These are phyloP conservation scores for Oenanthe oenanthe DNA, from an alignment of 2,113 vertebrate genomes.

Conservation along the genomic window DNA sequence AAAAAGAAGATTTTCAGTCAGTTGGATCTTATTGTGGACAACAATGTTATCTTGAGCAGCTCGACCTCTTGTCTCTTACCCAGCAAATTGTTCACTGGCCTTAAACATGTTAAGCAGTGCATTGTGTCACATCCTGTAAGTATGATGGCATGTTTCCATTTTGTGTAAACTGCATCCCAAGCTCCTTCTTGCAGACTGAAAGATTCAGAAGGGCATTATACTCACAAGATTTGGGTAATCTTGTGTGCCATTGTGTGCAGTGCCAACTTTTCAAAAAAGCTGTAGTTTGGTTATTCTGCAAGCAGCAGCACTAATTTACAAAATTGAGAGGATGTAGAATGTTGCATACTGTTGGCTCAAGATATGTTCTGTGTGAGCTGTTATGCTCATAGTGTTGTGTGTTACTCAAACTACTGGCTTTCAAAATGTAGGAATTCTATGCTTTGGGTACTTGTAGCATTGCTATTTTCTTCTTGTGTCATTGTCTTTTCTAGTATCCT, in stretches of 20 bases:
- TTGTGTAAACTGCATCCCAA: neutral
- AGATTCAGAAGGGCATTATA: neutral
- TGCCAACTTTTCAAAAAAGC: neutral
- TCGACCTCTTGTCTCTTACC: slow-evolving; percentile 94
- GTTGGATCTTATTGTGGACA: slow-evolving; percentile 80
- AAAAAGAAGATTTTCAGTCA: slow-evolving; percentile 89
- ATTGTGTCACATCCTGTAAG: slow-evolving; percentile 94
- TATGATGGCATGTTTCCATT: slow-evolving; percentile 26
- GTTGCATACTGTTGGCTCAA: neutral
- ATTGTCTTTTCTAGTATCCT: neutral
- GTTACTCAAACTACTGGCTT: neutral
- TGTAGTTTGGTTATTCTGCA: neutral
- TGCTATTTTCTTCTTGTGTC: neutral
- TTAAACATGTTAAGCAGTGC: slow-evolving; percentile 86
- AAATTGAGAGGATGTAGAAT: neutral
- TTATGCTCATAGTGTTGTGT: neutral
- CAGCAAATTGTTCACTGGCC: slow-evolving; percentile 84
- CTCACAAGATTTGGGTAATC: neutral
- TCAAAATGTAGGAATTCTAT: neutral
- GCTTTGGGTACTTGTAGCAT: neutral
- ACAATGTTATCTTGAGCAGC: slow-evolving; percentile 87
- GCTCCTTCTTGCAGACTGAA: neutral
- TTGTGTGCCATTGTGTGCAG: neutral
- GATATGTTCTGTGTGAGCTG: neutral
- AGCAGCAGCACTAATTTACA: neutral